A percentile compares a stretch with the other conserved stretches of the same genome.
Conservation (phyloP, 2,797 vertebrate species). For the Tauraco hartlaubi region DNA sequence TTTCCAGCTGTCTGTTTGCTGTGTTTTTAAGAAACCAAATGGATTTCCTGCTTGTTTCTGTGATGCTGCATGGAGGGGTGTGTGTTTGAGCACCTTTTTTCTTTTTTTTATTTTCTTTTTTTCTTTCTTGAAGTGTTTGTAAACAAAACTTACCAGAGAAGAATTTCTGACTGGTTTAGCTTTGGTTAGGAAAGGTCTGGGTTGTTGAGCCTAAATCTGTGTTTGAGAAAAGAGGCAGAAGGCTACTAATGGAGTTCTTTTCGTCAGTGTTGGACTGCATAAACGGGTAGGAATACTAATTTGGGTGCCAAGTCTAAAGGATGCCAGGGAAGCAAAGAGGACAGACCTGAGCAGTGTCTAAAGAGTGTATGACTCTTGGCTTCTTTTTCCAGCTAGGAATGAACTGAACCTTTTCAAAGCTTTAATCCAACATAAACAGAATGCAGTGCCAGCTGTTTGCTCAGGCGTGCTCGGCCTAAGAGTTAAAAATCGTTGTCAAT, state of each 20-base stretch:
- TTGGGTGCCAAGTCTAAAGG: not conserved
- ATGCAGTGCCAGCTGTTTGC: not conserved
- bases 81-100: not conserved
- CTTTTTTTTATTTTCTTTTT: not conserved
- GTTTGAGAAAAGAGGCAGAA: not conserved
- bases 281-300: not conserved
- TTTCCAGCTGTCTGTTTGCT: not conserved
- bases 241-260: not conserved
- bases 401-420: not conserved
- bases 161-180: not conserved
- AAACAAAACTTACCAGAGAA: not conserved
- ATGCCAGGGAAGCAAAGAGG: not conserved
- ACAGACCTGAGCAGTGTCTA: not conserved
- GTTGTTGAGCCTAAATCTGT: not conserved
- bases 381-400: not conserved
- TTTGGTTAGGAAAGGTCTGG: not conserved
- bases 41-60: not conserved
- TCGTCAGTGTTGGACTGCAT: not conserved
- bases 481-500: not conserved
- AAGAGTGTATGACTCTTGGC: not conserved
- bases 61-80: not conserved
- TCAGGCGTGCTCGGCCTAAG: not conserved
- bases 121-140: not conserved
- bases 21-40: not conserved
- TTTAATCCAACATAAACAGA: not conserved